Conservation (phyloP, 1,140 invertebrate species). For the Panagrolaimus sp. region DNA sequence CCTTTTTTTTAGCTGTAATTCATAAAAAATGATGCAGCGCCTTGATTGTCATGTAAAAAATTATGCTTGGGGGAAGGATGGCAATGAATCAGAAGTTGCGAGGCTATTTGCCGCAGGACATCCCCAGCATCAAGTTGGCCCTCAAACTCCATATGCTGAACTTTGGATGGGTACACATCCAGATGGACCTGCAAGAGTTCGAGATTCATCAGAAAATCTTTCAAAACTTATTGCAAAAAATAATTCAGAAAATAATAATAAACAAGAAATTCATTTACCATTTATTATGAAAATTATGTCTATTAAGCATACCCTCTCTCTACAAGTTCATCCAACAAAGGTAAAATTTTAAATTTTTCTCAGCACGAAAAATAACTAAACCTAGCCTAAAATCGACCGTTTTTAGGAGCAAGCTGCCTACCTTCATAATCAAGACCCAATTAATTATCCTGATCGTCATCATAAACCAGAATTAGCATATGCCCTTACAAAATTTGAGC, state of each 20-base stretch:
- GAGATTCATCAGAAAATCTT: conserved; percentile 37
- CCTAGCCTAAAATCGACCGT: background rate
- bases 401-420: conserved; percentile 73
- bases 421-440: conserved; percentile 72
- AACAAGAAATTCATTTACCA: conserved; percentile 67
- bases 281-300: conserved; percentile 92
- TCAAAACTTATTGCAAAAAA: conserved; percentile 26
- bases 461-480: conserved; percentile 97
- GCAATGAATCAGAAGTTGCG: conserved; percentile 74
- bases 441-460: conserved; percentile 90
- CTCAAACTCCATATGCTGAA: conserved; percentile 62
- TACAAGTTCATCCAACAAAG: conserved; percentile 97
- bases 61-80: conserved; percentile 86
- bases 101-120: conserved; percentile 65
- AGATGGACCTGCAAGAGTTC: conserved; percentile 74
- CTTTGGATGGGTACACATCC: conserved; percentile 96
- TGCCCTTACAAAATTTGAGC: conserved; percentile 85
- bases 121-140: conserved; percentile 55
- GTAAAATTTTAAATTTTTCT: conserved; percentile 62
- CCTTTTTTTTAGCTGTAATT: background rate
- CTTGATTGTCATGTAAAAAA: conserved; percentile 64
- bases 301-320: conserved; percentile 82
- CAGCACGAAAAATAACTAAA: conserved; percentile 22
- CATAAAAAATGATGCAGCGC: conserved; percentile 37
- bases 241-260: conserved; percentile 66